phyloP scores from a whole-genome alignment of 2,797 vertebrate genomes.

The Fratercula arctica region DNA sequence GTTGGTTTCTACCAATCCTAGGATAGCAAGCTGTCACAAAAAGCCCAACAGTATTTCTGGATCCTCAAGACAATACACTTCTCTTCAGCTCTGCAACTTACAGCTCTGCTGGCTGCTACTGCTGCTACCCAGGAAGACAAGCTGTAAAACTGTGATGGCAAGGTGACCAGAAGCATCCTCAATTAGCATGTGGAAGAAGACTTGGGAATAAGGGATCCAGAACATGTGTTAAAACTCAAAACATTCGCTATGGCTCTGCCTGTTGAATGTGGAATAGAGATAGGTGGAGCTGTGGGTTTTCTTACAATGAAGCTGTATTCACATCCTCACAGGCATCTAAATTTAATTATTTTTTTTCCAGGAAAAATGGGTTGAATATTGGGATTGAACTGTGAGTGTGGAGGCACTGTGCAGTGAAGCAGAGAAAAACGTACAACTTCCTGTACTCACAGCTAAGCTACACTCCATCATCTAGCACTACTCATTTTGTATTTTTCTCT shows the following conservation, averaged over 20 bases:
- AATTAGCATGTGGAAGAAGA: neutral
- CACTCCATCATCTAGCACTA: neutral
- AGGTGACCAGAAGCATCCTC: conserved; percentile 12
- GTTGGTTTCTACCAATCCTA: neutral
- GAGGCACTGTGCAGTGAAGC: neutral
- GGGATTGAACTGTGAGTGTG: neutral
- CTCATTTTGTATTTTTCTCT: neutral
- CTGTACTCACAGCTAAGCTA: neutral
- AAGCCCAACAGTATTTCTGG: neutral
- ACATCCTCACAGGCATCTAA: neutral
- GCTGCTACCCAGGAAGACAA: neutral
- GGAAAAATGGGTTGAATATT: neutral
- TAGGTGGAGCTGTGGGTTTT: neutral
- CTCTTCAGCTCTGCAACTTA: neutral
- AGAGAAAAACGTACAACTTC: neutral
- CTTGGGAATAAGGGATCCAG: neutral
- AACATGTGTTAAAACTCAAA: neutral
- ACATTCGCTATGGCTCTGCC: neutral
- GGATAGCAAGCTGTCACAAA: neutral
- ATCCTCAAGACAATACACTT: neutral
- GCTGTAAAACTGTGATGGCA: conserved; percentile 4
- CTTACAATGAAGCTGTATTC: neutral
- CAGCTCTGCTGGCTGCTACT: neutral
- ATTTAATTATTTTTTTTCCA: neutral
- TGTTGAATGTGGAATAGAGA: neutral